Percentiles rank a stretch among this genome's conserved stretches.
Evolutionary conservation across 2,797 vertebrate species (phyloP).

Genomic region (Chanos chanos): DNA sequence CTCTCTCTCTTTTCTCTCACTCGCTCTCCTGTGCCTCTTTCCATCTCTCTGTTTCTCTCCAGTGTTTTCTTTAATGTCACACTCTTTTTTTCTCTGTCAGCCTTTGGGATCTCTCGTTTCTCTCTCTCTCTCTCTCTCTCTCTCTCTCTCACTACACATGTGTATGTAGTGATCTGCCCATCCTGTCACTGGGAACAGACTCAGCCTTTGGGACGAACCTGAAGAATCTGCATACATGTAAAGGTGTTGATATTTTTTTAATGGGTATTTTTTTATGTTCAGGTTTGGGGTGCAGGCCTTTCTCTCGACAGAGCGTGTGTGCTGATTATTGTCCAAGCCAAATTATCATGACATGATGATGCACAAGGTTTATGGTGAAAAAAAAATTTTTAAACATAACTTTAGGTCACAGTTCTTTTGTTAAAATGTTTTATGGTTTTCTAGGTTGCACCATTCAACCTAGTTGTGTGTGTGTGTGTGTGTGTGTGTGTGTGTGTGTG

Average conservation of each 20-base stretch:
- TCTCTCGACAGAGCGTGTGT: too few relatives aligned
- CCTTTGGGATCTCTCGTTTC: background rate
- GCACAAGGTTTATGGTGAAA: too few relatives aligned
- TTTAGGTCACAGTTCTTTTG: background rate
- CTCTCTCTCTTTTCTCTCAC: background rate
- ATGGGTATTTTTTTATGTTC: too few relatives aligned
- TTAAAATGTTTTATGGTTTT: background rate
- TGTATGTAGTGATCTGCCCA: conserved; percentile 48
- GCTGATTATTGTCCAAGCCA: too few relatives aligned
- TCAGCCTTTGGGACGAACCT: conserved; percentile 31
- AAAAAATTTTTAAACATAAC: too few relatives aligned
- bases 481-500: conserved; percentile 22
- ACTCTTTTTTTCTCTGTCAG: background rate
- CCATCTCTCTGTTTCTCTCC: background rate
- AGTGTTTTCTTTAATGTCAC: background rate
- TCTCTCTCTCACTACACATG: conserved; percentile 47
- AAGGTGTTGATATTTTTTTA: too few relatives aligned
- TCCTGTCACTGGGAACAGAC: conserved; percentile 29
- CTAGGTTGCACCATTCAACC: conserved; percentile 8
- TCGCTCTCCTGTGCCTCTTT: background rate
- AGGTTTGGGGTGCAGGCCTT: too few relatives aligned
- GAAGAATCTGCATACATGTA: too few relatives aligned
- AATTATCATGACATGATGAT: too few relatives aligned
- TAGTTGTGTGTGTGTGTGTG: conserved; percentile 4
- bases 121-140: conserved; percentile 17